Evolutionary conservation across 2,113 vertebrate species (phyloP).

Genomic region (Pan troglodytes): NHGRI_mPanTro3-v2.1_pri NC_072420.2:33515501-33516000

Average conservation of each 20-base stretch:
- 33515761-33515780: background rate
- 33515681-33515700: background rate
- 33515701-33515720: background rate
- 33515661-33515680: background rate
- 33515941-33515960: conserved; percentile 50
- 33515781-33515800: conserved; percentile 70
- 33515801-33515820: background rate
- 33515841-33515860: conserved; percentile 43
- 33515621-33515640: background rate
- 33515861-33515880: conserved; percentile 69
- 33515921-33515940: conserved; percentile 67
- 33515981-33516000: conserved; percentile 46
- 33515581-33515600: background rate
- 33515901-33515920: conserved; percentile 63
- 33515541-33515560: conserved; percentile 53
- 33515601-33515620: background rate
- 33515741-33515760: background rate
- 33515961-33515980: conserved; percentile 65
- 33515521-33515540: background rate
- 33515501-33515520: conserved; percentile 8
- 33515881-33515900: conserved; percentile 57
- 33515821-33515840: background rate
- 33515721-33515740: background rate
- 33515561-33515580: background rate
- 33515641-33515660: background rate